Conservation (phyloP, 2,888 invertebrate genomes). For the Galerucella calmariensis region DNA sequence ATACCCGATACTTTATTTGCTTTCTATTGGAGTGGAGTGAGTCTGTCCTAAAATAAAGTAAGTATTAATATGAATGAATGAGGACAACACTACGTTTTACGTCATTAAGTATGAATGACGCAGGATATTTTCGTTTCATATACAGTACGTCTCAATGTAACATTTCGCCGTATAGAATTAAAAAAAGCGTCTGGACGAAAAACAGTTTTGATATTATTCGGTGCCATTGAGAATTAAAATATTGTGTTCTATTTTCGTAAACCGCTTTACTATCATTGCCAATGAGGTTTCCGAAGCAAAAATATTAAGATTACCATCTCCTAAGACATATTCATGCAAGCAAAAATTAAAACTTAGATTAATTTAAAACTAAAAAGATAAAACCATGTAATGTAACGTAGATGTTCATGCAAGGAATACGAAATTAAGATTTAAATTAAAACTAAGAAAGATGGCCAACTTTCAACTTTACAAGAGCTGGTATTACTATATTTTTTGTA, state of each 20-base stretch:
- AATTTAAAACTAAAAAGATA: no score
- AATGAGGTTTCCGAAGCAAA: neutral
- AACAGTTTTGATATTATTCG: constrained; percentile 6
- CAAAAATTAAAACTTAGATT: neutral
- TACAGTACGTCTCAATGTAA: constrained; percentile 7
- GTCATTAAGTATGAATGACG: constrained; percentile 36
- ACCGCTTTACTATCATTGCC: constrained; percentile 1
- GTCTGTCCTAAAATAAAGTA: constrained; percentile 33
- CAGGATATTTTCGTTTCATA: constrained; percentile 20
- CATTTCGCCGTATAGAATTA: constrained; percentile 1
- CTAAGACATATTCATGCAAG: neutral
- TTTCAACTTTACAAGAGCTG: no score
- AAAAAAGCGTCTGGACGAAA: constrained; percentile 6
- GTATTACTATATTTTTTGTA: no score
- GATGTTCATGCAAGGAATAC: no score
- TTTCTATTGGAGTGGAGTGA: constrained; percentile 25
- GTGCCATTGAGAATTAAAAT: constrained; percentile 13
- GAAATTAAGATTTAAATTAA: no score
- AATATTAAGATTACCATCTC: neutral
- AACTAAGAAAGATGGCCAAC: no score
- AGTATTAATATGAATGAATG: constrained; percentile 38
- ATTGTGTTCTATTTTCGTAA: constrained; percentile 6
- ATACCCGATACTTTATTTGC: constrained; percentile 17
- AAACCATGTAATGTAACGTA: no score
- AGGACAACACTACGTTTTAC: constrained; percentile 35